Conservation (phyloP, 1,140 invertebrate species). For the Lordiphosa stackelbergi region DNA sequence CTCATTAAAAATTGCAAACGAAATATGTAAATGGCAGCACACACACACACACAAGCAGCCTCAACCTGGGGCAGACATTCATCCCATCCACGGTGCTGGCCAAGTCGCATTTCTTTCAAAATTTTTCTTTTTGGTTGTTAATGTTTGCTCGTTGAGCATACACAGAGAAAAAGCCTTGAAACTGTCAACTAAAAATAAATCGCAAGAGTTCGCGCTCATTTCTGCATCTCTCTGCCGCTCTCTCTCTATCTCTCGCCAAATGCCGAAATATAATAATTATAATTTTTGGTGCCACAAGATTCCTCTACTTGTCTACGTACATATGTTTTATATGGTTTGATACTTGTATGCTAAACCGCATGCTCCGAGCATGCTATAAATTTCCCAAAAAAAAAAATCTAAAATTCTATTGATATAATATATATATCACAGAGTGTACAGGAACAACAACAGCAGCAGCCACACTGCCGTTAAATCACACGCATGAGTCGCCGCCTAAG, state of each 20-base stretch:
- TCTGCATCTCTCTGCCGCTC: conserved; percentile 8
- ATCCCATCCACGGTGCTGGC: conserved; percentile 19
- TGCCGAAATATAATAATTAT: conserved; percentile 54
- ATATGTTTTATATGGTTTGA: conserved; percentile 45
- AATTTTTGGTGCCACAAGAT: conserved; percentile 41
- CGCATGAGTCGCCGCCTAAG: conserved; percentile 11
- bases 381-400: conserved; percentile 20
- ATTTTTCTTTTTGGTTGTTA: conserved; percentile 30
- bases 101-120: conserved; percentile 52
- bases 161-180: conserved; percentile 60
- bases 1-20: conserved; percentile 51
- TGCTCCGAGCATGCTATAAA: conserved; percentile 13
- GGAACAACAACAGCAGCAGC: background rate
- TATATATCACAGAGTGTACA: conserved; percentile 17
- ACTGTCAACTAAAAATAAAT: conserved; percentile 76
- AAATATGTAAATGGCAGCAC: conserved; percentile 47
- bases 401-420: conserved; percentile 23
- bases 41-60: background rate
- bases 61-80: conserved; percentile 16
- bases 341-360: conserved; percentile 35
- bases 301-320: conserved; percentile 33
- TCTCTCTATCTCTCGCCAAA: conserved; percentile 7
- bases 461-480: conserved; percentile 3
- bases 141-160: conserved; percentile 31
- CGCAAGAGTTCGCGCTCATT: conserved; percentile 40